phyloP scores from a whole-genome alignment of 2,113 vertebrate genomes.

The Myrmecophaga tridactyla region DNA sequence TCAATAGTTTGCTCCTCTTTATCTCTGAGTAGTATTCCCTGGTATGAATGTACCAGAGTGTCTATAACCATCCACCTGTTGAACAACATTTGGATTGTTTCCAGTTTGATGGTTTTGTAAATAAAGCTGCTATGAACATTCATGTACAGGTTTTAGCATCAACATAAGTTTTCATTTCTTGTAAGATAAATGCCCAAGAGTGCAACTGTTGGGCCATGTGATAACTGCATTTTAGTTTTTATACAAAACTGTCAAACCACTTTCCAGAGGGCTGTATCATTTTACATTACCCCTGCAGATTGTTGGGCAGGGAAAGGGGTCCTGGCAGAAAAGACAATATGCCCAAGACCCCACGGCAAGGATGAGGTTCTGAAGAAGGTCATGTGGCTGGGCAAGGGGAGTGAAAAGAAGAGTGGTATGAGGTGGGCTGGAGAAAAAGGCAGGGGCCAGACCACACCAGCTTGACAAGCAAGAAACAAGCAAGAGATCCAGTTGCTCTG shows the following conservation, averaged over 20 bases:
- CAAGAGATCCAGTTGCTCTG: background rate
- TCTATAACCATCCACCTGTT: background rate
- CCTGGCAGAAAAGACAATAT: background rate
- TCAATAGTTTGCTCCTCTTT: background rate
- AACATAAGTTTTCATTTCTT: background rate
- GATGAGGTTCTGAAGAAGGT: background rate
- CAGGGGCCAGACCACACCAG: fast-evolving
- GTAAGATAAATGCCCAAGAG: background rate
- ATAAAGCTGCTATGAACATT: background rate
- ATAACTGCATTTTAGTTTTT: background rate
- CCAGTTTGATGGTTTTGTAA: background rate
- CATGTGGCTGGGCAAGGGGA: background rate
- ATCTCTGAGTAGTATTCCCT: background rate
- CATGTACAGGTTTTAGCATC: background rate
- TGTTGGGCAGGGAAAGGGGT: background rate
- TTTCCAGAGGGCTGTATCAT: background rate
- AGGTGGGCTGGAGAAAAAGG: background rate
- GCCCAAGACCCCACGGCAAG: background rate
- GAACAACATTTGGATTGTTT: background rate
- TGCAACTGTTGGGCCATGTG: background rate
- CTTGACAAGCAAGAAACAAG: background rate
- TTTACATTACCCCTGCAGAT: background rate
- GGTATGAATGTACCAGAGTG: background rate
- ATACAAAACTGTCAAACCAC: background rate
- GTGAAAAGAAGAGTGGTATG: background rate